Evolutionary conservation across 2,888 invertebrate genomes (phyloP).

Genomic region (Drosophila paranaensis): DNA sequence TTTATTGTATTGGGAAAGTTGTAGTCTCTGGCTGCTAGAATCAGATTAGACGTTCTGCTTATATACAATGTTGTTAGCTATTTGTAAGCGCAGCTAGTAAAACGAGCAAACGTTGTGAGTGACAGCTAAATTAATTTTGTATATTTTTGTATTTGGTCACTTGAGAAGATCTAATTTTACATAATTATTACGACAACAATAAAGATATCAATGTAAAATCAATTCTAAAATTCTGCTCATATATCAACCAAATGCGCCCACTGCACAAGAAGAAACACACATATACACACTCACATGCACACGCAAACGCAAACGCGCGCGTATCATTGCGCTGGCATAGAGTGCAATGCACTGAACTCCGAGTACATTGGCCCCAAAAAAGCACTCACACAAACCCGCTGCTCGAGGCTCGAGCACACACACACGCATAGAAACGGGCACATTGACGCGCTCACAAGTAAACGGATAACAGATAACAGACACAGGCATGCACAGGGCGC

Average conservation of each 20-base stretch:
- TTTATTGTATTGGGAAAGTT: conserved; percentile 1
- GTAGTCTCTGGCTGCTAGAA: conserved; percentile 3
- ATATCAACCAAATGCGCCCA: not conserved
- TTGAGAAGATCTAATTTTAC: not conserved
- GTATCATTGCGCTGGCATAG: conserved; percentile 21
- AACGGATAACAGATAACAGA: conserved; percentile 62
- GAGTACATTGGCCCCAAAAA: conserved; percentile 73
- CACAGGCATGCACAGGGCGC: conserved; percentile 29
- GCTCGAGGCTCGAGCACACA: not conserved
- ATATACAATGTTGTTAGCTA: not conserved
- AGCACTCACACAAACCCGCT: not conserved
- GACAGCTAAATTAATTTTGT: not conserved
- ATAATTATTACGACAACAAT: not conserved
- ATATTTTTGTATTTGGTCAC: not conserved
- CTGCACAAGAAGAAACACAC: not conserved
- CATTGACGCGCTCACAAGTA: conserved; percentile 41
- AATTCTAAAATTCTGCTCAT: not conserved
- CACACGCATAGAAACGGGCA: conserved; percentile 35
- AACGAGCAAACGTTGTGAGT: not conserved
- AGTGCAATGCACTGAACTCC: conserved; percentile 72
- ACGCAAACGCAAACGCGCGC: not conserved
- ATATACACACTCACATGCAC: not conserved
- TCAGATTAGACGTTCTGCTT: not conserved
- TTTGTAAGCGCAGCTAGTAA: not conserved
- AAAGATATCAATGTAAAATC: not conserved